phyloP scores from a whole-genome alignment of 1,140 invertebrate species.

The Rhopalosiphum padi region DNA sequence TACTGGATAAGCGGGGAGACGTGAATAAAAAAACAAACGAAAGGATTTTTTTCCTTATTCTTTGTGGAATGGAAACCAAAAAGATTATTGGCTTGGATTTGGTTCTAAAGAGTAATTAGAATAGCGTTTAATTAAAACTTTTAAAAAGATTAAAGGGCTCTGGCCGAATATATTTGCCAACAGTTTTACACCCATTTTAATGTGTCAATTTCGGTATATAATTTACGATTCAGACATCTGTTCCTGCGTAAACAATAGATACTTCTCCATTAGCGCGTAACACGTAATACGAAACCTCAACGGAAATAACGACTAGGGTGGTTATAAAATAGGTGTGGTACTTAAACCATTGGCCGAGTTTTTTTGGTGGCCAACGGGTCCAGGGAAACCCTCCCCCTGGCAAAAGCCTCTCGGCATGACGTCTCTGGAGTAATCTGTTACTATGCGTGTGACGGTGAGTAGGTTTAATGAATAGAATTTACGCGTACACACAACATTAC shows the following conservation, averaged over 20 bases:
- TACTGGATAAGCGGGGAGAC: neutral
- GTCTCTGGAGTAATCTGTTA: slow-evolving; percentile 57
- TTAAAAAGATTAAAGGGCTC: neutral
- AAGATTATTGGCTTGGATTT: slow-evolving; percentile 49
- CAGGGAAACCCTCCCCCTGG: slow-evolving; percentile 39
- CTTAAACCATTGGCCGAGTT: slow-evolving; percentile 54
- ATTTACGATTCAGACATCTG: slow-evolving; percentile 56
- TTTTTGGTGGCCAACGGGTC: slow-evolving; percentile 44
- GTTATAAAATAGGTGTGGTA: slow-evolving; percentile 55
- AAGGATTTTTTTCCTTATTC: slow-evolving; percentile 39
- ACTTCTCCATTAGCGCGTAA: slow-evolving; percentile 55
- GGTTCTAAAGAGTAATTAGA: slow-evolving; percentile 50
- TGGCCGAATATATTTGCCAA: slow-evolving; percentile 22
- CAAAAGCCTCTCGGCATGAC: slow-evolving; percentile 54
- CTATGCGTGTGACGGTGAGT: slow-evolving; percentile 57
- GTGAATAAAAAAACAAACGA: slow-evolving; percentile 24
- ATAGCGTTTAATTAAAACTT: slow-evolving; percentile 52
- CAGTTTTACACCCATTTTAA: slow-evolving; percentile 41
- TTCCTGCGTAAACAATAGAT: slow-evolving; percentile 24
- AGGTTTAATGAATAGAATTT: slow-evolving; percentile 57
- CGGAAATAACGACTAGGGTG: slow-evolving; percentile 55
- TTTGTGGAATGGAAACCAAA: slow-evolving; percentile 30
- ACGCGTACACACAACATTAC: slow-evolving; percentile 48
- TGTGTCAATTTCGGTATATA: slow-evolving; percentile 38
- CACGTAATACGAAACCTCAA: slow-evolving; percentile 58